Conservation (phyloP, 2,113 vertebrate genomes). For the Thalassarche chlororhynchos region DNA sequence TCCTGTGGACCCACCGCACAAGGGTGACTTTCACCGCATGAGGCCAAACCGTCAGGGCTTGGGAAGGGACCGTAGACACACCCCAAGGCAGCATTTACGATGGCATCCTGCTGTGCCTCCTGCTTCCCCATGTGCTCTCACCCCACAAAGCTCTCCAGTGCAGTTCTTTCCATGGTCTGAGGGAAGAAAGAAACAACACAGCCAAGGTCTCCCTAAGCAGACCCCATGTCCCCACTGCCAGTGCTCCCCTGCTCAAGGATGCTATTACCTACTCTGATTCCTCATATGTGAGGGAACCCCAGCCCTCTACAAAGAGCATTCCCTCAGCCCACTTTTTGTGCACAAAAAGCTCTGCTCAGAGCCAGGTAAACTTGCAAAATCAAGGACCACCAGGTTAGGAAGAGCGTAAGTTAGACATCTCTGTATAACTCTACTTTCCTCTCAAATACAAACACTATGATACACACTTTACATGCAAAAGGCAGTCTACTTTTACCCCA, state of each 20-base stretch:
- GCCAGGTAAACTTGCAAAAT: neutral
- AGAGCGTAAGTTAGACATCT: neutral
- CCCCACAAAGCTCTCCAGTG: neutral
- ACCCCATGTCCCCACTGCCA: accelerated
- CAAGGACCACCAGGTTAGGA: neutral
- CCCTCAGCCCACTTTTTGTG: neutral
- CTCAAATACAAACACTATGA: neutral
- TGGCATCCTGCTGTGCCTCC: neutral
- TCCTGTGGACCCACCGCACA: neutral
- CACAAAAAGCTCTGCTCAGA: neutral
- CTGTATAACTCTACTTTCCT: neutral
- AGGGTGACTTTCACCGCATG: neutral
- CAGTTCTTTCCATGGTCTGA: neutral
- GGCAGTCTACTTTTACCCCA: neutral
- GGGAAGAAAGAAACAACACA: neutral
- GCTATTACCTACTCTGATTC: neutral
- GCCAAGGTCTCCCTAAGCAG: neutral
- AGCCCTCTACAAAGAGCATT: neutral
- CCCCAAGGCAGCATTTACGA: neutral
- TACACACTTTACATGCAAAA: neutral
- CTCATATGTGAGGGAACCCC: neutral
- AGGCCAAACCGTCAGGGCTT: neutral
- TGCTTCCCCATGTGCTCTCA: neutral
- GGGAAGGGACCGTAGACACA: neutral
- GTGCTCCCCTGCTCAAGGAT: neutral